Conservation (phyloP, 30 jellyfish, hydroid and myxozoan species). For the Phacellophora camtschatica region DNA sequence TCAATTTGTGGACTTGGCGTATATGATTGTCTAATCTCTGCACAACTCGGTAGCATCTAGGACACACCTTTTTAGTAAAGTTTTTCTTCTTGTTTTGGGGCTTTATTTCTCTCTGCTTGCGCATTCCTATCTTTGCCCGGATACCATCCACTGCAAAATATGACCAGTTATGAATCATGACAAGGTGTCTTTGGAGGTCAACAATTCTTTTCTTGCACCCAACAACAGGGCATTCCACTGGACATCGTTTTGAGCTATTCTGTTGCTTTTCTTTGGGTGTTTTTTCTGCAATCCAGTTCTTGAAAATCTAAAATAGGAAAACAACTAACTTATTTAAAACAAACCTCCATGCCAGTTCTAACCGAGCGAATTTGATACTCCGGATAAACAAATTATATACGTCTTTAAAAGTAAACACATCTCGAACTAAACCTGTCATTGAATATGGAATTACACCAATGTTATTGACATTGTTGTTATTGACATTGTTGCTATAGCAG, state of each 20-base stretch:
- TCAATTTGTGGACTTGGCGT: neutral
- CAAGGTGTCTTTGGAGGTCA: neutral
- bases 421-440: too few species aligned
- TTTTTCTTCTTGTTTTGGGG: neutral
- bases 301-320: too few species aligned
- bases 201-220: neutral
- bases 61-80: neutral
- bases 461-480: too few species aligned
- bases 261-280: neutral
- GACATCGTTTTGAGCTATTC: neutral
- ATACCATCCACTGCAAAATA: neutral
- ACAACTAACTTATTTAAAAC: too few species aligned
- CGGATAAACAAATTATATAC: too few species aligned
- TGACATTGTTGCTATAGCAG: too few species aligned
- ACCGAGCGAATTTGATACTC: too few species aligned
- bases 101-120: neutral
- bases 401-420: too few species aligned
- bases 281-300: too few species aligned
- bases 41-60: neutral
- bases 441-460: too few species aligned
- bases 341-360: too few species aligned
- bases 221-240: neutral
- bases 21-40: conserved; percentile 1
- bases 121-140: neutral
- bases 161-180: neutral